phyloP scores from a whole-genome alignment of 2,113 vertebrate species.

The Laticauda colubrina region DNA sequence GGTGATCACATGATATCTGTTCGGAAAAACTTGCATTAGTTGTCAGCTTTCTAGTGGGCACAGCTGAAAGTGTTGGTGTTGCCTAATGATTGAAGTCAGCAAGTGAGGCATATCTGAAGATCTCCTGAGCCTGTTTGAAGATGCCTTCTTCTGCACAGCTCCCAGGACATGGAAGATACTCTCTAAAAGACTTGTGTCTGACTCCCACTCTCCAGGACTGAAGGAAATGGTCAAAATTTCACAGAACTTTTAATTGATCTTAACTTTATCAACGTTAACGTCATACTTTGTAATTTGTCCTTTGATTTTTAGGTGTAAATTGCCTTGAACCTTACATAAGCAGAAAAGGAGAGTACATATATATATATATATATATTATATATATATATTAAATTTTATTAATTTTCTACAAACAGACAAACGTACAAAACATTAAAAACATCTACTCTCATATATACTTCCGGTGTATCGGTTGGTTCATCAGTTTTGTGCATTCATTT shows the following conservation, averaged over 20 bases:
- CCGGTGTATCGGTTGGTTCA: too few relatives aligned
- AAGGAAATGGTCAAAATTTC: not conserved
- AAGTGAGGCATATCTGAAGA: not conserved
- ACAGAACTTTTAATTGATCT: not conserved
- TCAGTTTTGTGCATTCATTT: too few relatives aligned
- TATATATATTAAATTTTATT: too few relatives aligned
- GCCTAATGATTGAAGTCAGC: not conserved
- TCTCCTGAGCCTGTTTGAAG: not conserved
- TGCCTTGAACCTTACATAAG: not conserved
- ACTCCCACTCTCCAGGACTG: not conserved
- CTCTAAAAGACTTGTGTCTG: not conserved
- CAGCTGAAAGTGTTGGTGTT: not conserved
- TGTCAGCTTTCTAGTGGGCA: not conserved
- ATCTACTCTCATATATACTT: too few relatives aligned
- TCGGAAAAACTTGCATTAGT: not conserved
- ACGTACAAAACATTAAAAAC: too few relatives aligned
- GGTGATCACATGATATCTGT: not conserved
- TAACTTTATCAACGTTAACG: not conserved
- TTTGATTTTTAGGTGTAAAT: not conserved
- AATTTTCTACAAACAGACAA: too few relatives aligned
- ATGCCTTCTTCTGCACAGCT: not conserved
- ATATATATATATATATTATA: not conserved
- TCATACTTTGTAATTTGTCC: not conserved
- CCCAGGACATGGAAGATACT: not conserved
- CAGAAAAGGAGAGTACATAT: not conserved